phyloP scores from a whole-genome alignment of 1,140 invertebrate genomes.

The Nasonia longicornis region DNA sequence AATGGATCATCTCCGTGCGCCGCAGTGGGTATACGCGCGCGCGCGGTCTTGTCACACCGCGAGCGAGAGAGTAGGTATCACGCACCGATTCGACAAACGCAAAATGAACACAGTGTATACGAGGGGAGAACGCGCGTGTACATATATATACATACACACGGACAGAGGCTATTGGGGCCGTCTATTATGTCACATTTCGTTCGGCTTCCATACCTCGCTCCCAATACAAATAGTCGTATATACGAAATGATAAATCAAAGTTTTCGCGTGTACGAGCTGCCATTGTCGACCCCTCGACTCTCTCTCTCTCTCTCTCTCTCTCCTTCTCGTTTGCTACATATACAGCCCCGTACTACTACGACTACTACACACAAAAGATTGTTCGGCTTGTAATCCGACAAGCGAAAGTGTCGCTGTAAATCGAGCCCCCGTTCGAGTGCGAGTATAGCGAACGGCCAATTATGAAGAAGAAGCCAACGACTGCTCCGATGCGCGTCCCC shows the following conservation, averaged over 20 bases:
- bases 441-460: constrained; percentile 21
- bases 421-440: constrained; percentile 13
- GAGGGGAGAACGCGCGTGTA: constrained; percentile 52
- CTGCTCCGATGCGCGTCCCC: too few species aligned
- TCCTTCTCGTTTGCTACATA: background rate
- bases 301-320: constrained; percentile 43
- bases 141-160: background rate
- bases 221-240: constrained; percentile 65
- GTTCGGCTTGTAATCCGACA: constrained; percentile 28
- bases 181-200: constrained; percentile 70
- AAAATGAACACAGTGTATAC: constrained; percentile 63
- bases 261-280: constrained; percentile 63
- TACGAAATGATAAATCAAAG: constrained; percentile 69
- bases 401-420: constrained; percentile 45
- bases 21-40: constrained; percentile 51
- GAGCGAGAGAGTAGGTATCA: constrained; percentile 49
- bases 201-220: constrained; percentile 53
- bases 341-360: background rate
- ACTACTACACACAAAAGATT: constrained; percentile 31
- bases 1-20: constrained; percentile 60
- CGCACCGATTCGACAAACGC: constrained; percentile 49
- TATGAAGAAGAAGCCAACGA: constrained; percentile 5
- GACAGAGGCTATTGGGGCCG: constrained; percentile 43
- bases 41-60: constrained; percentile 64
- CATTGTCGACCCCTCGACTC: constrained; percentile 56